Evolutionary conservation across 2,113 vertebrate genomes (phyloP).

Genomic region (Uropsilus gracilis): DNA sequence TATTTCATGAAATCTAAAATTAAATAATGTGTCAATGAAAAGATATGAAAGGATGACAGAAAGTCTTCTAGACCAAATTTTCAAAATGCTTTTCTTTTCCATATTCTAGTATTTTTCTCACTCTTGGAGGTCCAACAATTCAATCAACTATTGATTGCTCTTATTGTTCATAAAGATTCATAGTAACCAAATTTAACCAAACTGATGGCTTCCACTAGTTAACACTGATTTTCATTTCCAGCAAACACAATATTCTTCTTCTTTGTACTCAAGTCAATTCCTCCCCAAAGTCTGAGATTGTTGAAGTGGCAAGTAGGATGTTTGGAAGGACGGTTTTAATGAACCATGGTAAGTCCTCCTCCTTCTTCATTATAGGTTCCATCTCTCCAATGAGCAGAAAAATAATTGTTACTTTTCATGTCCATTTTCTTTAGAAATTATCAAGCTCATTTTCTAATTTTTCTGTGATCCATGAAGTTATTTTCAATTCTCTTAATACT

Average conservation of each 20-base stretch:
- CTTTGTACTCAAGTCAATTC: neutral
- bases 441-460: neutral
- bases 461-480: neutral
- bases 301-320: neutral
- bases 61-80: neutral
- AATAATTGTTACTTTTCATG: neutral
- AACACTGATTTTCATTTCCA: neutral
- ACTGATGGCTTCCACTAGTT: neutral
- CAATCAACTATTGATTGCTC: neutral
- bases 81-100: neutral
- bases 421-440: slow-evolving; percentile 6
- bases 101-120: neutral
- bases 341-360: neutral
- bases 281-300: neutral
- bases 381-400: neutral
- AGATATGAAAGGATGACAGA: neutral
- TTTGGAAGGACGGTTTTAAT: neutral
- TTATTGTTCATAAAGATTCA: neutral
- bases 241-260: neutral
- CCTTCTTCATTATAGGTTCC: neutral
- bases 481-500: neutral
- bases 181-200: neutral
- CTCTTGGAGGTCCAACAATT: neutral
- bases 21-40: neutral
- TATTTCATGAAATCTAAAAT: neutral